Base-by-base conservation (phyloP, 2,797 vertebrate species). In the Buceros bicornis region DNA sequence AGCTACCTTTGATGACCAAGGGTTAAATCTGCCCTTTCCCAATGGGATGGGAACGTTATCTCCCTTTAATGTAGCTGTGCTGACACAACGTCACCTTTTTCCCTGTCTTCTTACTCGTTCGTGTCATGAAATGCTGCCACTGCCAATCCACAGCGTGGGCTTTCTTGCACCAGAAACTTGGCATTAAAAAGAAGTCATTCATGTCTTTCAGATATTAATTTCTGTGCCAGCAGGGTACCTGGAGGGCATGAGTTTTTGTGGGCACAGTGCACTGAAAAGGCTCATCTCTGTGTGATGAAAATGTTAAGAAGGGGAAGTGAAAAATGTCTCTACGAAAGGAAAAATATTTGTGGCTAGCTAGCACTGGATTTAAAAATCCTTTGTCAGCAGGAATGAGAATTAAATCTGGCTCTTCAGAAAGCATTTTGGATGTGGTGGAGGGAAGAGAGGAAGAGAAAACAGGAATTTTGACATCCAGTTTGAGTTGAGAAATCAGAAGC, bases 311-410 rank as follows among this genome's bases (percentile, higher is more conserved):
- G 48, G 48, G 87, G 65, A 87, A 82, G 51, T 95, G 97, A 97
- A 95, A 84, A 93, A 87, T 91, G 31, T 94, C 82, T 65, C 4
- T 4, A 21, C 72, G 95, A 62, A 87, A 43, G 72, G 80, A 70
- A 70, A 97, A 94, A 84, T 92, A 96, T 95, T 95, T 94, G 67
- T 79, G 92, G 93, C 95, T 69, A 90, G 92, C 88, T 93, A 93
- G 73, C 64, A 50, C 56, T 86, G 88, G 87, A 80, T 93, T 92
- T 92, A 89, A 97, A 97, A 95, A 56, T 94, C 3, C 94, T 95
- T 97, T 97, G 95, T 93, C 97, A 97, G 94, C 95, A 92, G 97
- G 97, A 94, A 89, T 89, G 78, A 96, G 97, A 97, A 98, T 98
- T 96, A 98, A 96, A 96, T 97, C 92, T 97, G 96, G 83, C 95